Base-by-base conservation (phyloP, 2,113 vertebrate species). In the Marmota flaviventris region DNA sequence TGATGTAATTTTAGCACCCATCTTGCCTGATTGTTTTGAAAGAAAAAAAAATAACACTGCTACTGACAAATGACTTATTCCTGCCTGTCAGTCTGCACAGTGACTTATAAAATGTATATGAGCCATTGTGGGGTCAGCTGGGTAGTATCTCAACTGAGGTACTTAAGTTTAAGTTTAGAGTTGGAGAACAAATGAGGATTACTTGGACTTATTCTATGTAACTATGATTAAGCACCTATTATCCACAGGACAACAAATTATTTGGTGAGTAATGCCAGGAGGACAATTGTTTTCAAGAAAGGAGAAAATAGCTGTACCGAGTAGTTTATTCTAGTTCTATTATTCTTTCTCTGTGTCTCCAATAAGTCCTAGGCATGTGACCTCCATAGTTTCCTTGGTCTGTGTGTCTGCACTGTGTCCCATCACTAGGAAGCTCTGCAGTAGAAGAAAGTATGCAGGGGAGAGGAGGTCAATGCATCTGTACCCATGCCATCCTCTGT, bases 1-100 rank as follows among this genome's bases (percentile, higher is more conserved):
- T 73, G 67, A 77, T 72, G 42, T 72, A 86, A 86, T 86, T 93
- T 90, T 91, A 93, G 24, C n/a, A 70, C 17, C 37, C 18, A 77
- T 93, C 17, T 85, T 93, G 29, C 18, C 24, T 91, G 85, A 96
- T 42, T 86, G 61, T 82, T 95, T 89, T 82, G 61, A 12, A 94
- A 51, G 67, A 17, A 48, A 25, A 61, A 61, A 53, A 56, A 82
- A 75, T 11, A 42, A 53, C 14, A 45, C 24, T 27, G 8, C 45
- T n/a, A 92, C 13, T 82, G 61, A 32, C 8, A 20, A 96, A 77
- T 76, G 42, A 39, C 11, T 77, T 69, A 13, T 39, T 12, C 24
- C 79, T 85, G 29, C 29, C 16, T 39, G 51, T 48, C 42, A 83
- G 5, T 7, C 37, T 87, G 37, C 1, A 87, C 51, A 93, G 42